Evolutionary conservation across 1,140 invertebrate species (phyloP).

Genomic region (Drosophila elegans): DNA sequence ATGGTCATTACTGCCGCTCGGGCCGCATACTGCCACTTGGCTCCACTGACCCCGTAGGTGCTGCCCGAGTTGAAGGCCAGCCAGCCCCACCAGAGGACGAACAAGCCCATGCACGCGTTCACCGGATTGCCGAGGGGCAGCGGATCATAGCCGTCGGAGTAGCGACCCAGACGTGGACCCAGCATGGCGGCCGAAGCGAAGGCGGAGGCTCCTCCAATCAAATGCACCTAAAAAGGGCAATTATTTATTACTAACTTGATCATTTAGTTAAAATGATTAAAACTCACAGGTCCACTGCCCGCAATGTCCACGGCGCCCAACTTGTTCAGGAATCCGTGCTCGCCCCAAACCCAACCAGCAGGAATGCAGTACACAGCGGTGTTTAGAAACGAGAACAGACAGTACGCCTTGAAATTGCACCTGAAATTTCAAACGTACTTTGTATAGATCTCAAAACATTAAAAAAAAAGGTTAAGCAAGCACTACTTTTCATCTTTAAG

Average conservation of each 20-base stretch:
- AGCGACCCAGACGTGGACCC: constrained; percentile 94
- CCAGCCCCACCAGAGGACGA: constrained; percentile 98
- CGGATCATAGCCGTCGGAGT: constrained; percentile 90
- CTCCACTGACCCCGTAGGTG: constrained; percentile 90
- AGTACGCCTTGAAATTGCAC: constrained; percentile 94
- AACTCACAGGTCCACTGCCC: constrained; percentile 90
- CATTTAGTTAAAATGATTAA: too few species aligned
- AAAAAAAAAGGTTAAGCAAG: too few species aligned
- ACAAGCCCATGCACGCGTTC: constrained; percentile 95
- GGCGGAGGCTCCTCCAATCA: constrained; percentile 90
- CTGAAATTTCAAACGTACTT: constrained; percentile 19
- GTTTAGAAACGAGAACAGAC: constrained; percentile 95
- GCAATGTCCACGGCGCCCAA: constrained; percentile 95
- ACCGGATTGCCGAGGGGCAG: constrained; percentile 94
- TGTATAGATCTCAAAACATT: too few species aligned
- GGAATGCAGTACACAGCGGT: constrained; percentile 96
- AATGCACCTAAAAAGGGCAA: constrained; percentile 88
- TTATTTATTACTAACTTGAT: too few species aligned
- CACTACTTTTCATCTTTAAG: too few species aligned
- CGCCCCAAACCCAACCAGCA: constrained; percentile 90
- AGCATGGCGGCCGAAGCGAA: constrained; percentile 95
- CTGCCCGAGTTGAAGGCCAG: constrained; percentile 97
- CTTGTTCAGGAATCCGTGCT: constrained; percentile 93
- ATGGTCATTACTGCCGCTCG: constrained; percentile 95
- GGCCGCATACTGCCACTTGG: constrained; percentile 92